A percentile compares a stretch with the other conserved stretches of the same genome.
phyloP scores from a whole-genome alignment of 2,888 invertebrate species.

The Serripes groenlandicus region DNA sequence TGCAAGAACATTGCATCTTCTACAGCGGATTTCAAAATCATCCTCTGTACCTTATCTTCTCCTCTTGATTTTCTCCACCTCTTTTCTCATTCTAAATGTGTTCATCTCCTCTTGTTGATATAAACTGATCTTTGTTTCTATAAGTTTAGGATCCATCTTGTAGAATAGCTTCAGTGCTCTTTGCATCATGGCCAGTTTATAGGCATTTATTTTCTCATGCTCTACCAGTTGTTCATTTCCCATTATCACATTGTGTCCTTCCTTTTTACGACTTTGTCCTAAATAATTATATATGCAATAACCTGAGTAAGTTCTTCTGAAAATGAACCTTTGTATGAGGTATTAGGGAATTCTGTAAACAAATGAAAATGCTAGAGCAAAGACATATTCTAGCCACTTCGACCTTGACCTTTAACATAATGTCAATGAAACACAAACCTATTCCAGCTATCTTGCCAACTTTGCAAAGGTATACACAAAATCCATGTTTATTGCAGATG shows the following conservation, averaged over 20 bases:
- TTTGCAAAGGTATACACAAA: no score
- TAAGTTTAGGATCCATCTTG: not conserved
- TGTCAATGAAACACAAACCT: no score
- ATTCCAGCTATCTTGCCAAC: no score
- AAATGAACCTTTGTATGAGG: no score
- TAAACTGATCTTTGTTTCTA: conserved; percentile 29
- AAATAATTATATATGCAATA: conserved; percentile 4
- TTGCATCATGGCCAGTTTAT: conserved; percentile 61
- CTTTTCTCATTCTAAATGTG: conserved; percentile 28
- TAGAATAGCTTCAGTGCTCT: conserved; percentile 31
- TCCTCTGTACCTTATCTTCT: conserved; percentile 21
- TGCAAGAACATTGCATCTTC: conserved; percentile 36
- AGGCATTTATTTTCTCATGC: conserved; percentile 47
- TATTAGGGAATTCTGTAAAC: no score
- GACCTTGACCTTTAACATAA: no score
- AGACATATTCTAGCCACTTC: no score
- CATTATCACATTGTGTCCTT: conserved; percentile 43
- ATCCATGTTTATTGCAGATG: no score
- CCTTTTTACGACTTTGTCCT: conserved; percentile 65
- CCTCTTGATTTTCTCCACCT: conserved; percentile 25
- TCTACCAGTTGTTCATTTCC: conserved; percentile 42
- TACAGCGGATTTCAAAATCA: conserved; percentile 49
- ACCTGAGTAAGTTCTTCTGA: no score
- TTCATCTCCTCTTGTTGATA: conserved; percentile 44
- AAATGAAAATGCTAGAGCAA: no score